Evolutionary conservation across 1,140 invertebrate genomes (phyloP), one percentile per base, ranked within the genome.

Genomic region (Chionoecetes opilio): DNA sequence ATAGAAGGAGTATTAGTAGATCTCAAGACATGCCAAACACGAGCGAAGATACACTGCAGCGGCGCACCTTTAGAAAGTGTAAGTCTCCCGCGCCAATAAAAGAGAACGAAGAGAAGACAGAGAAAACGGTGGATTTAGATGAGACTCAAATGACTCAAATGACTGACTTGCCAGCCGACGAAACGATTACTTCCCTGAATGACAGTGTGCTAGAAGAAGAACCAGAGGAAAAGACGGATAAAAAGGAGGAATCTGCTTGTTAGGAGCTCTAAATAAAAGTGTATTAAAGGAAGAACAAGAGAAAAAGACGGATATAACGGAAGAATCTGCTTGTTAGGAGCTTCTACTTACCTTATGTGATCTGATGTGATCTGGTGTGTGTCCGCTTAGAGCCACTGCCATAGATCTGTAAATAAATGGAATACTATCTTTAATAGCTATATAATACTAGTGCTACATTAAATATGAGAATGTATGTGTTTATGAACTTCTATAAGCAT

Each of bases 111-210:
- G 21, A 85, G 38, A 26, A 26, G n/a, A 26, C 26, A n/a, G 29
- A 91, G 75, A 91, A 85, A 85, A 91, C 82, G 75, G 29, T 9
- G 29, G 29, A 9, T 26, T n/a, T 95, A 32, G 89, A 95, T 46
- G 94, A 95, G 32, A 94, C 93, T 31, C 93, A 94, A 32, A 94
- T 94, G 93, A 95, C 94, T 53, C 94, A 95, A 37, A 95, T 95
- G 94, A 95, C 94, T 35, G 94, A 95, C 17, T 38, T 95, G 26
- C 94, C 94, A 35, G 2, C 75, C 38, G 94, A 95, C 46, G 93
- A 94, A n/a, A 92, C 93, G 32, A 89, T 94, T 34, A 11, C 75
- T 17, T 94, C 93, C 85, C 46, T 94, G 14, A 75, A 94, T 31
- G 89, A 91, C 21, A 34, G 46, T 5, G n/a, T n/a, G 26, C 29